A percentile compares a stretch with the other conserved stretches of the same genome.
phyloP scores from a whole-genome alignment of 1,140 invertebrate species.

The Drosophila sechellia region DNA sequence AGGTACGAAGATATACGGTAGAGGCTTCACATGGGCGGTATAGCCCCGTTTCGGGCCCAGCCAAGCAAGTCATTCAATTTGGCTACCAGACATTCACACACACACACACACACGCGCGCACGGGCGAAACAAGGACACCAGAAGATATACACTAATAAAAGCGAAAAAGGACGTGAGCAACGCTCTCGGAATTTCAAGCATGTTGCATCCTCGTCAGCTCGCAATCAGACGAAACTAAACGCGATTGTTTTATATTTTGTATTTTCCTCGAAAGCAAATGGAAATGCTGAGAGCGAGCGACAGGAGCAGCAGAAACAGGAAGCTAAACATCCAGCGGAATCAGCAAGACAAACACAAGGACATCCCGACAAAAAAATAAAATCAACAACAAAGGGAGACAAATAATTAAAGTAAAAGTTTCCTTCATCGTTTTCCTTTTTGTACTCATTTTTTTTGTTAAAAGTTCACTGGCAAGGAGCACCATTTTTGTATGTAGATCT shows the following conservation, averaged over 20 bases:
- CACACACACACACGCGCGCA: constrained; percentile 7
- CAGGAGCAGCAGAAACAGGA: constrained; percentile 41
- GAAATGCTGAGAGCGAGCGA: constrained; percentile 68
- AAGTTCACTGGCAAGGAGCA: background rate
- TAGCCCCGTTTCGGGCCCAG: constrained; percentile 39
- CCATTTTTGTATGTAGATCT: background rate
- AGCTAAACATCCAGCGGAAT: constrained; percentile 55
- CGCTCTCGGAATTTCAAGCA: constrained; percentile 76
- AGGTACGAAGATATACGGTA: constrained; percentile 4
- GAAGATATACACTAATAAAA: constrained; percentile 63
- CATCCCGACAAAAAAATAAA: constrained; percentile 23
- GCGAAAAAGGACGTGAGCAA: constrained; percentile 75
- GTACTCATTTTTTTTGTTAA: constrained; percentile 21
- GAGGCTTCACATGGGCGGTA: background rate
- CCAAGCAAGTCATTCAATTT: constrained; percentile 76
- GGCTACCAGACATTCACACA: constrained; percentile 35
- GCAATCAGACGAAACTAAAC: constrained; percentile 67
- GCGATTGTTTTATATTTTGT: constrained; percentile 8
- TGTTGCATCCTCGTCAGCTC: constrained; percentile 53
- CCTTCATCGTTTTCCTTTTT: constrained; percentile 27
- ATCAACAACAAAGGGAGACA: constrained; percentile 49
- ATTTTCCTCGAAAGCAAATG: constrained; percentile 28
- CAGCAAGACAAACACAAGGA: constrained; percentile 63
- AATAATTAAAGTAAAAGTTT: constrained; percentile 76
- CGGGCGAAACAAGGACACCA: constrained; percentile 29